phyloP scores from a whole-genome alignment of 1,140 invertebrate species.

The Trachymyrmex cornetzi region DNA sequence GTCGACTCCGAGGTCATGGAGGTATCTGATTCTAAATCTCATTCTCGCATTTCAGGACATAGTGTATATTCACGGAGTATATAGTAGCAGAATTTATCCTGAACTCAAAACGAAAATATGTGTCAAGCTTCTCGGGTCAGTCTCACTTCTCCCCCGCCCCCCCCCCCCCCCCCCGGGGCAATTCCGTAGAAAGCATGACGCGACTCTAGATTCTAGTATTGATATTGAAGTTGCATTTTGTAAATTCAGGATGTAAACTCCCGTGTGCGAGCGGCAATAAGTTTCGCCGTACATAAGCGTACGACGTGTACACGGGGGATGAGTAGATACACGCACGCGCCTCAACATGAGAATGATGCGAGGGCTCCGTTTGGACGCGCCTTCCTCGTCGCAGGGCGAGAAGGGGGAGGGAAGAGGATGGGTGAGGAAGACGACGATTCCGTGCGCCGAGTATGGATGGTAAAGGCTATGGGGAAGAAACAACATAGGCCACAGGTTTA shows the following conservation, averaged over 20 bases:
- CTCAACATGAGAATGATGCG: slow-evolving; percentile 67
- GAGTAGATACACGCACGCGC: slow-evolving; percentile 66
- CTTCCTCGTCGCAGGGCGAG: not conserved
- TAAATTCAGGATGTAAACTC: slow-evolving; percentile 79
- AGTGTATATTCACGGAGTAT: not conserved
- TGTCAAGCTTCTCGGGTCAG: slow-evolving; percentile 16
- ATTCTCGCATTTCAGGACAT: slow-evolving; percentile 6
- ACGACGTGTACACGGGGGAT: slow-evolving; percentile 41
- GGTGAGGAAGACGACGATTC: slow-evolving; percentile 63
- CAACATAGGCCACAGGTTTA: slow-evolving; percentile 79
- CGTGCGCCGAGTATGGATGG: slow-evolving; percentile 53
- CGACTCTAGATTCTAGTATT: slow-evolving; percentile 32
- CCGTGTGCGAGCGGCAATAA: slow-evolving; percentile 78
- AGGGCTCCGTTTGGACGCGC: slow-evolving; percentile 62
- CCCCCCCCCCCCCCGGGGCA: not conserved
- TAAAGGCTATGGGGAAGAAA: slow-evolving; percentile 31
- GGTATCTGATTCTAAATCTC: slow-evolving; percentile 9
- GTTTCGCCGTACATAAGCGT: slow-evolving; percentile 78
- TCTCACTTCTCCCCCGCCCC: not conserved
- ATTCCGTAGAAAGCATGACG: slow-evolving; percentile 32
- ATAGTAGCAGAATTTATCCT: not conserved
- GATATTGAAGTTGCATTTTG: slow-evolving; percentile 71
- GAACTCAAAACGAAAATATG: not conserved
- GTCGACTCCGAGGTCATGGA: not conserved
- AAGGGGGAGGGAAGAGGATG: not conserved